A percentile compares a stretch with the other conserved stretches of the same genome.
Conservation (phyloP, 2,888 invertebrate species). For the Neoscelio sp. region DNA sequence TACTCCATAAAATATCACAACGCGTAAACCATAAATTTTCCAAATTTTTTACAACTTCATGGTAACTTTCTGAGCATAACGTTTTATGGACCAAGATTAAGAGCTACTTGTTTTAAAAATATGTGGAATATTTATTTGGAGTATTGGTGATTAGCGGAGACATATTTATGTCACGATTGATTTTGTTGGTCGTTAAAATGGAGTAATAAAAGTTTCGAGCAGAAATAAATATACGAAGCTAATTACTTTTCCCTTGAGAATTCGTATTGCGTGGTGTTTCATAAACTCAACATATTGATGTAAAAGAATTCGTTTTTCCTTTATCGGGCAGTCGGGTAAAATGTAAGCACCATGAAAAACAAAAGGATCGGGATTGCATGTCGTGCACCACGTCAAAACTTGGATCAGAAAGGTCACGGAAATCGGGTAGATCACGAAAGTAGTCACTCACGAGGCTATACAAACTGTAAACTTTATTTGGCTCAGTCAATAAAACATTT, state of each 20-base stretch:
- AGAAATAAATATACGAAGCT: neutral
- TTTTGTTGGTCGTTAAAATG: no score
- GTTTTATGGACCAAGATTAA: no score
- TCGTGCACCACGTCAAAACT: slow-evolving; percentile 59
- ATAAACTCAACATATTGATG: slow-evolving; percentile 47
- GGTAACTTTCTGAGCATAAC: no score
- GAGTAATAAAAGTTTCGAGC: no score
- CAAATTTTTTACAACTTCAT: neutral
- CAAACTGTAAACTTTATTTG: slow-evolving; percentile 48
- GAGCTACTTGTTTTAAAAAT: no score
- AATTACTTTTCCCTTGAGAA: slow-evolving; percentile 25
- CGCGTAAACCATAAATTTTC: neutral
- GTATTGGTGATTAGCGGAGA: no score
- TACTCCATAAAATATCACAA: neutral
- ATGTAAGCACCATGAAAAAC: slow-evolving; percentile 41
- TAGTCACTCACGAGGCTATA: slow-evolving; percentile 47
- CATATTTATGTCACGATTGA: no score
- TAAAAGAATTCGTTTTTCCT: slow-evolving; percentile 40
- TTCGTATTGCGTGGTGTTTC: slow-evolving; percentile 22
- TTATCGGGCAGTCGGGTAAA: slow-evolving; percentile 23
- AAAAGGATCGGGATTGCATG: slow-evolving; percentile 59
- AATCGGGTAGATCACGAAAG: slow-evolving; percentile 56
- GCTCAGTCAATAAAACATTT: no score
- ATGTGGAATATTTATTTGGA: no score
- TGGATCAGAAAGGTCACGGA: slow-evolving; percentile 58